Conservation (phyloP, 2,113 vertebrate species). For the Lepidothrix coronata region DNA sequence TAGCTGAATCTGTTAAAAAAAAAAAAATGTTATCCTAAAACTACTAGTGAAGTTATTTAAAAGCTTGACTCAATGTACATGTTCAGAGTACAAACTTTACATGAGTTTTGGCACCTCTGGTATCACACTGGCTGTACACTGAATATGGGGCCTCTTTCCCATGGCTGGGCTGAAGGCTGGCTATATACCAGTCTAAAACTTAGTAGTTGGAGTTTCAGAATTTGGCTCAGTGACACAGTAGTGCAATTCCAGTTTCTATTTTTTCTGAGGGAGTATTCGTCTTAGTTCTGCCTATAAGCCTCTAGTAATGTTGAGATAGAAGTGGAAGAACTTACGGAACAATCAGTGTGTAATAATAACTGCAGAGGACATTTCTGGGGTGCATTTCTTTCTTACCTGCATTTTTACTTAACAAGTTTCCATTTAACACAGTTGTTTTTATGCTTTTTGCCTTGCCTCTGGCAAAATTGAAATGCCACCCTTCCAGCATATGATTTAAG, state of each 20-base stretch:
- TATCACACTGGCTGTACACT: background rate
- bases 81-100: background rate
- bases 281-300: background rate
- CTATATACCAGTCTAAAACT: background rate
- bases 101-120: background rate
- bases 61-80: background rate
- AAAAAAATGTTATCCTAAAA: background rate
- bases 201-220: background rate
- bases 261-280: background rate
- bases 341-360: background rate
- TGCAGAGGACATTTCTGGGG: background rate
- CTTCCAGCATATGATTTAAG: background rate
- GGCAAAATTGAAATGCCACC: background rate
- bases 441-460: constrained; percentile 5
- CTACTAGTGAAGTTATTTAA: background rate
- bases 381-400: background rate
- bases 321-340: background rate
- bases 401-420: background rate
- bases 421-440: background rate
- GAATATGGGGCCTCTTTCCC: background rate
- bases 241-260: background rate
- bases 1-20: background rate
- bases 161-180: background rate
- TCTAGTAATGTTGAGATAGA: background rate
- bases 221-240: background rate